Base-by-base conservation (phyloP, 1,140 invertebrate genomes). In the Heliconius eleuchia region DNA sequence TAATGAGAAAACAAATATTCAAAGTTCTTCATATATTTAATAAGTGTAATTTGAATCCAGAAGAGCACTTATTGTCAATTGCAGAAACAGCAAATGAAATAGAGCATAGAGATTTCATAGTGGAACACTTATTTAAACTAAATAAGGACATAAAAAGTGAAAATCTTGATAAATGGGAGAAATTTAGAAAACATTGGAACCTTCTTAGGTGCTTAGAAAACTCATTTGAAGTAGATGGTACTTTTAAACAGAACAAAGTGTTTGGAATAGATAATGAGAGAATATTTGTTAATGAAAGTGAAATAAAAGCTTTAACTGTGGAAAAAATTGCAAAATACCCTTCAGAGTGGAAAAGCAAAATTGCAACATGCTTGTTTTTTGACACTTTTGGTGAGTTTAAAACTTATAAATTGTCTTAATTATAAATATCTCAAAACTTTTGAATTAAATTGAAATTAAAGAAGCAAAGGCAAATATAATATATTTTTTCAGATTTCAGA, bases 11-110 rank as follows among this genome's bases (percentile, higher is more conserved):
- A 84, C 96, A 96, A 87, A 95, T 96, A 86, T 96, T 95, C 82
- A 95, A 95, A 92, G 96, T 96, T 42, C 94, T 96, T 18, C 96
- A 96, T 89, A 95, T 96, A 82, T 85, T 96, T 76, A 94, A 93
- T 79, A 96, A 96, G 91, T 95, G 96, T 37, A 94, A 94, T 80
- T 92, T 96, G 78, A 94, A 96, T 86, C 95, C 96, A 57, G 83
- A 94, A 57, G 88, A 94, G 70, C 95, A 96, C 89, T 92, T 96
- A 70, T 95, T 95, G 83, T 86, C 91, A 7, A 88, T 96, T 46
- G 96, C 96, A 77, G 82, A 94, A 75, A 94, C 94, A 19, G 95
- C 95, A 37, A 87, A 90, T 73, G 92, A 96, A 74, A 92, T 92
- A 80, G 87, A 93, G 46, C 89, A 96, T 18, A 92, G 96, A 84